Evolutionary conservation across 2,113 vertebrate genomes (phyloP).

Genomic region (Stigmatopora nigra): DNA sequence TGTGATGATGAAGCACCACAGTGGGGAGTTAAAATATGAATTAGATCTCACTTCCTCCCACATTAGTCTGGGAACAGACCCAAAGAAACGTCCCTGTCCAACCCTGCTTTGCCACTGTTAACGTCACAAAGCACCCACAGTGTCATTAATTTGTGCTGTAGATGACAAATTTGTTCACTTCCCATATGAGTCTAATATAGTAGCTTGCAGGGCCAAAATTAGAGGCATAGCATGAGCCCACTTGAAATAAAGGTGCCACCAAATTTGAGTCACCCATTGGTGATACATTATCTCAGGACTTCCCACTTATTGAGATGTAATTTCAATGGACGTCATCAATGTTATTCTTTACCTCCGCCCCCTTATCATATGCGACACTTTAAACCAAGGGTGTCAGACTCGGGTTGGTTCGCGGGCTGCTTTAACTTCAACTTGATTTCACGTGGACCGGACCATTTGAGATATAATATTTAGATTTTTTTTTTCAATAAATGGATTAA

Average conservation of each 20-base stretch:
- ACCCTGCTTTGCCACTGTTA: slow-evolving; percentile 23
- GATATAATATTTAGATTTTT: no score
- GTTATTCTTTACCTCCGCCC: slow-evolving; percentile 10
- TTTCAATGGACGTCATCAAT: slow-evolving; percentile 24
- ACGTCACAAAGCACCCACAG: slow-evolving; percentile 14
- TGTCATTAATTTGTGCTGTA: slow-evolving; percentile 19
- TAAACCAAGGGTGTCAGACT: no score
- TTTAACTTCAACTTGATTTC: no score
- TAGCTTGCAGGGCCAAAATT: slow-evolving; percentile 3
- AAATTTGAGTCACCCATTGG: slow-evolving; percentile 44
- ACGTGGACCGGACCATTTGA: no score
- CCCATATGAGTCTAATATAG: slow-evolving; percentile 24
- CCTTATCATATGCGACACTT: slow-evolving; percentile 3
- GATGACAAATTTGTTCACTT: slow-evolving; percentile 19
- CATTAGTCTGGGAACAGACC: slow-evolving; percentile 22
- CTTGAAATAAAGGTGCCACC: slow-evolving; percentile 22
- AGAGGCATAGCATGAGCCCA: slow-evolving; percentile 22
- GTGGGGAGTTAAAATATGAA: slow-evolving; percentile 48
- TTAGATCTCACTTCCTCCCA: slow-evolving; percentile 50
- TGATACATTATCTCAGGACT: slow-evolving; percentile 27
- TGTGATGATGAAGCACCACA: slow-evolving; percentile 46
- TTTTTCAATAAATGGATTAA: no score
- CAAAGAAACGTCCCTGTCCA: slow-evolving; percentile 16
- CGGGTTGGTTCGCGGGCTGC: no score
- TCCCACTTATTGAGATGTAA: slow-evolving; percentile 20